A percentile compares a stretch with the other conserved stretches of the same genome.
Evolutionary conservation across 2,113 vertebrate species (phyloP).

Genomic region (Callithrix jacchus): DNA sequence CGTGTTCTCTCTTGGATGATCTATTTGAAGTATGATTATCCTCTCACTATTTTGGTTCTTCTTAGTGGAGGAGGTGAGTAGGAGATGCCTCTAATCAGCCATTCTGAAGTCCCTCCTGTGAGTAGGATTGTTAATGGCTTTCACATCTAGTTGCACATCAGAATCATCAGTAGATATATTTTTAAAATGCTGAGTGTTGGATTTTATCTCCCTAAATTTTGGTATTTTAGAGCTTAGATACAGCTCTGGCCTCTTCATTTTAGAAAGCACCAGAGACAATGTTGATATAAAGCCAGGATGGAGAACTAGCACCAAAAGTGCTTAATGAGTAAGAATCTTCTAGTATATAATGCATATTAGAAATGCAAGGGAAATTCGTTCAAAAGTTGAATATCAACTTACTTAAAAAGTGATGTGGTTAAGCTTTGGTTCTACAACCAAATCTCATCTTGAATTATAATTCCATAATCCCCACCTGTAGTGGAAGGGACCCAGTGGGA

Average conservation of each 20-base stretch:
- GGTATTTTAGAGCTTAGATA: not conserved
- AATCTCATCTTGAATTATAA: too few species aligned
- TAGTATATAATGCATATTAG: not conserved
- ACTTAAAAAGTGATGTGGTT: not conserved
- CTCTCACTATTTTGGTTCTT: not conserved
- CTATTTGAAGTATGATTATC: not conserved
- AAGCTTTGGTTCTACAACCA: too few species aligned
- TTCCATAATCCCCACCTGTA: too few species aligned
- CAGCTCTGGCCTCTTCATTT: not conserved
- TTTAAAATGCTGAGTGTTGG: not conserved
- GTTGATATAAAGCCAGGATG: not conserved
- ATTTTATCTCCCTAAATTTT: not conserved
- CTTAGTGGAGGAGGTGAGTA: not conserved
- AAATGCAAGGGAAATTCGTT: not conserved
- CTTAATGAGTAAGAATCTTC: not conserved
- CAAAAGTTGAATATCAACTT: not conserved
- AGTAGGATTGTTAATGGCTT: conserved; percentile 4
- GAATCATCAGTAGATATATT: not conserved
- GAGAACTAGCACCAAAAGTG: not conserved
- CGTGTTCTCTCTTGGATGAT: not conserved
- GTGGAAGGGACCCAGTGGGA: too few species aligned
- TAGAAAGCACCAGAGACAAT: not conserved
- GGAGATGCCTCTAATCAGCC: not conserved
- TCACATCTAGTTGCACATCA: not conserved
- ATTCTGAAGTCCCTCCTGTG: not conserved